Percentiles rank a stretch among this genome's conserved stretches.
These are phyloP conservation scores for Neuroscelio doddi DNA, from an alignment of 2,888 invertebrate genomes.

Conservation along the genomic window DNA sequence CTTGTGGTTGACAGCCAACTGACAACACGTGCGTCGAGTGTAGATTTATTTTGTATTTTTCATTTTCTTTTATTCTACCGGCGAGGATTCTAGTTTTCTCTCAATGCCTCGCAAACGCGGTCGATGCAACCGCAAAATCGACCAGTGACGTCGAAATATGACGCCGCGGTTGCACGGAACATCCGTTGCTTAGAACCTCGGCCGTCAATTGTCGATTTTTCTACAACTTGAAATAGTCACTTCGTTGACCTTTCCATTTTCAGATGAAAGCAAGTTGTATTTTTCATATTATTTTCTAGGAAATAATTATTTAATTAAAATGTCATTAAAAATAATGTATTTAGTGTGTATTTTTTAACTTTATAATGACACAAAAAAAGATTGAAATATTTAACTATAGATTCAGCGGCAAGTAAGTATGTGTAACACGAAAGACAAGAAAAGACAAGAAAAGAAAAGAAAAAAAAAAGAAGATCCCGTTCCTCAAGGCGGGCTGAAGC, in stretches of 20 bases:
- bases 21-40: conserved; percentile 38
- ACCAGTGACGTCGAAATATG: conserved; percentile 34
- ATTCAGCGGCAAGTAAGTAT: no score
- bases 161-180: conserved; percentile 32
- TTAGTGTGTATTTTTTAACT: no score
- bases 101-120: conserved; percentile 41
- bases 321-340: no score
- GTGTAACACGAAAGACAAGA: no score
- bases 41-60: conserved; percentile 29
- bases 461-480: conserved; percentile 56
- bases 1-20: conserved; percentile 24
- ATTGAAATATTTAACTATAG: no score
- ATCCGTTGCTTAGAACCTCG: conserved; percentile 32
- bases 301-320: no score
- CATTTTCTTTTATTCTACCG: conserved; percentile 16
- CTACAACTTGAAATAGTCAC: conserved; percentile 17
- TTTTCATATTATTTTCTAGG: no score
- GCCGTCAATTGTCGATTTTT: no score
- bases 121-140: conserved; percentile 37
- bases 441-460: no score
- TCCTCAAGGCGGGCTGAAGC: conserved; percentile 61
- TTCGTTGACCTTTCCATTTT: conserved; percentile 6
- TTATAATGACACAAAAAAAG: no score
- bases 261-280: no score
- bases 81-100: conserved; percentile 40